Evolutionary conservation across 2,113 vertebrate genomes (phyloP).

Genomic region (Labeo rohita): DNA sequence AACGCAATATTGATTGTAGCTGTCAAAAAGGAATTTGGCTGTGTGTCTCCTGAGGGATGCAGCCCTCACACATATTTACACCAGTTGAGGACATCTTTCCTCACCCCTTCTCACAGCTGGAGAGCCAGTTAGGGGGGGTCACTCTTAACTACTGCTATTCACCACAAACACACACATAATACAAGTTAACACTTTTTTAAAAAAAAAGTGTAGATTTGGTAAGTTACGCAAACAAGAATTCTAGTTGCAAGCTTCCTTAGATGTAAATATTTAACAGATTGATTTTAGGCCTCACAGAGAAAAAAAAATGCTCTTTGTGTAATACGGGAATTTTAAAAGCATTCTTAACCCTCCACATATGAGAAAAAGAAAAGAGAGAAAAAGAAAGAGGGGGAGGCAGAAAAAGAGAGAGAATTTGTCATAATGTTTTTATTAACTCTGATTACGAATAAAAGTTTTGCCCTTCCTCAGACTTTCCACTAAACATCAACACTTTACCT

Average conservation of each 20-base stretch:
- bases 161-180: slow-evolving; percentile 5
- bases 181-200: not conserved
- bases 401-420: not conserved
- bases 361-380: not conserved
- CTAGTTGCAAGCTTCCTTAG: not conserved
- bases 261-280: not conserved
- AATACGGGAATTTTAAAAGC: not conserved
- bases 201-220: not conserved
- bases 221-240: slow-evolving; percentile 6
- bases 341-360: not conserved
- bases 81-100: slow-evolving; percentile 34
- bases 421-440: slow-evolving; percentile 36
- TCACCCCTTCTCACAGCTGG: slow-evolving; percentile 48
- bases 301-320: not conserved
- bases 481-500: slow-evolving; percentile 34
- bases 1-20: slow-evolving; percentile 12
- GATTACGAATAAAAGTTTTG: slow-evolving; percentile 18
- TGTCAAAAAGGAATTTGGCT: slow-evolving; percentile 13
- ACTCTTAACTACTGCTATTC: slow-evolving; percentile 22
- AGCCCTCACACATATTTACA: slow-evolving; percentile 23
- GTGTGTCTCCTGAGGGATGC: slow-evolving; percentile 14
- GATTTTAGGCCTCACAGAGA: not conserved
- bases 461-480: slow-evolving; percentile 34
- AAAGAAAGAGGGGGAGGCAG: not conserved
- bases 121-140: slow-evolving; percentile 30